These are phyloP conservation scores for Chaetodon trifascialis DNA, from an alignment of 2,113 vertebrate genomes.

Conservation along the genomic window DNA sequence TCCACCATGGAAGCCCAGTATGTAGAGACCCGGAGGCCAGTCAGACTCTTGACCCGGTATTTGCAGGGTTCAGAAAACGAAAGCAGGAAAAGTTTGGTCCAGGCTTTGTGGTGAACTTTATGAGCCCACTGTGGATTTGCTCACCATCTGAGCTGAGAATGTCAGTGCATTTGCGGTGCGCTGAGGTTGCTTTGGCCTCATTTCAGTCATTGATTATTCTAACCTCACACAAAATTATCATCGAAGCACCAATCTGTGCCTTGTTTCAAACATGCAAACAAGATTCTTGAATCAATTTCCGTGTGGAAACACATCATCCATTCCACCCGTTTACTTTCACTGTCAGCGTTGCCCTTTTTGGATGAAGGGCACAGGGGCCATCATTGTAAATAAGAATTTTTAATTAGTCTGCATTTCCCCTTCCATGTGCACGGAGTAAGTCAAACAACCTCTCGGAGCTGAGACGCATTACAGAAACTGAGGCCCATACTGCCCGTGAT, in stretches of 20 bases:
- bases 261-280: constrained; percentile 39
- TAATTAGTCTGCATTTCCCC: constrained; percentile 55
- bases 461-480: constrained; percentile 3
- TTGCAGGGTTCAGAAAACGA: neutral
- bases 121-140: neutral
- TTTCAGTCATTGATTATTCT: constrained; percentile 53
- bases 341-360: constrained; percentile 66
- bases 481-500: neutral
- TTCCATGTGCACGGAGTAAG: constrained; percentile 8
- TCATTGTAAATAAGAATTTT: constrained; percentile 61
- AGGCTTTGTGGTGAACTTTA: constrained; percentile 3
- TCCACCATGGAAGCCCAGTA: neutral
- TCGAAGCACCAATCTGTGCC: constrained; percentile 39
- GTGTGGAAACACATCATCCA: constrained; percentile 36
- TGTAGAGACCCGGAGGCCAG: neutral
- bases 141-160: constrained; percentile 19
- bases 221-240: constrained; percentile 41
- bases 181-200: constrained; percentile 19
- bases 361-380: constrained; percentile 51
- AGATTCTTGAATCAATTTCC: constrained; percentile 44
- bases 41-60: constrained; percentile 13
- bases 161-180: neutral
- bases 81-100: constrained; percentile 3
- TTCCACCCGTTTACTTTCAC: constrained; percentile 46
- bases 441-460: constrained; percentile 12